These are phyloP conservation scores for Agelas oroides DNA, from an alignment of 37 sponge, comb jelly and placozoan species.

Conservation along the genomic window DNA sequence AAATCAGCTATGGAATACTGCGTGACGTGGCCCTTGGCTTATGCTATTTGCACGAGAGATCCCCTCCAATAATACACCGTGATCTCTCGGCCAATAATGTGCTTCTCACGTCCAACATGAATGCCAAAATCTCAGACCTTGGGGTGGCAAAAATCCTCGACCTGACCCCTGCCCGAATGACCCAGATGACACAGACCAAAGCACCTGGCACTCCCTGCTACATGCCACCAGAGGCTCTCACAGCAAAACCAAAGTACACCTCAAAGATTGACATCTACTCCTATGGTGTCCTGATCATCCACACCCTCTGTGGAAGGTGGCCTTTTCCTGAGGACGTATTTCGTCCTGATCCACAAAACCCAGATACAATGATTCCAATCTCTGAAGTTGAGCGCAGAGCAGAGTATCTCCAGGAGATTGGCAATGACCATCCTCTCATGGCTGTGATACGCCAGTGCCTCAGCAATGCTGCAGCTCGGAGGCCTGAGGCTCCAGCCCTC, in stretches of 20 bases:
- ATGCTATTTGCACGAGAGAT: conserved; percentile 45
- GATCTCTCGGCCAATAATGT: conserved; percentile 50
- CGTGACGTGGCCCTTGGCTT: conserved; percentile 51
- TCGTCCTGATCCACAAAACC: neutral
- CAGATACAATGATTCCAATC: neutral
- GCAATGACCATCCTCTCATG: conserved; percentile 16
- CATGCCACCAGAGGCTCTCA: neutral
- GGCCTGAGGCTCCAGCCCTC: conserved; percentile 1
- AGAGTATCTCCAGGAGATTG: conserved; percentile 11
- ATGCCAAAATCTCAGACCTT: conserved; percentile 55
- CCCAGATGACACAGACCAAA: too few relatives aligned
- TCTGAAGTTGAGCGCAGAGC: conserved; percentile 4
- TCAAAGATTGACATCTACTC: conserved; percentile 42
- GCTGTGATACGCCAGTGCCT: conserved; percentile 13
- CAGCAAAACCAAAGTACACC: too few relatives aligned
- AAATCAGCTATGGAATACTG: conserved; percentile 31
- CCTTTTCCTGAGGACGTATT: neutral
- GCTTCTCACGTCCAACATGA: conserved; percentile 30
- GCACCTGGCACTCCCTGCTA: too few relatives aligned
- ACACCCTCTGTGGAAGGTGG: conserved; percentile 29
- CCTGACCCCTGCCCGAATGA: neutral
- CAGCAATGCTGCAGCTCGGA: neutral
- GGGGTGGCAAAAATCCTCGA: conserved; percentile 14
- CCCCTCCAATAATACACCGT: conserved; percentile 23
- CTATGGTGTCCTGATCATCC: conserved; percentile 46